Conservation (phyloP, 2,888 invertebrate genomes). For the Synanthedon myopaeformis region DNA sequence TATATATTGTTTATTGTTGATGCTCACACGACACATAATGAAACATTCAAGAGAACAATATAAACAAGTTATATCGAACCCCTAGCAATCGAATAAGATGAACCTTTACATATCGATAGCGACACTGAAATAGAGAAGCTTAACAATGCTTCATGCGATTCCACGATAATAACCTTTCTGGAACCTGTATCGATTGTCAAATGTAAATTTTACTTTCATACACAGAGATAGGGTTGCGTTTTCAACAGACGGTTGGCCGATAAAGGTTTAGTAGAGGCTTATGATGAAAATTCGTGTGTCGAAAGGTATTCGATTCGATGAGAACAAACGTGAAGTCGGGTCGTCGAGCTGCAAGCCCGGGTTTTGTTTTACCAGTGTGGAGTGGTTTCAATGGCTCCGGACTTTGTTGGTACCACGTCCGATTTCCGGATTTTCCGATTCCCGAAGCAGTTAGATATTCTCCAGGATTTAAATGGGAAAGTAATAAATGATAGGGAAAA, state of each 20-base stretch:
- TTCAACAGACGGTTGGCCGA: constrained; percentile 3
- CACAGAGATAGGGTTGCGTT: constrained; percentile 7
- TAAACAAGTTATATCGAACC: background rate
- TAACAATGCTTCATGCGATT: constrained; percentile 26
- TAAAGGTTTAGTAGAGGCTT: constrained; percentile 26
- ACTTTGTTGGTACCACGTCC: too few relatives aligned
- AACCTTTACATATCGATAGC: constrained; percentile 14
- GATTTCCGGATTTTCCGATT: too few relatives aligned
- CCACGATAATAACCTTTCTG: constrained; percentile 24
- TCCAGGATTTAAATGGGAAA: too few relatives aligned
- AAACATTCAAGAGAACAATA: background rate
- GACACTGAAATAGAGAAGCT: constrained; percentile 24
- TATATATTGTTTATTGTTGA: too few relatives aligned
- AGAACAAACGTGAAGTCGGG: constrained; percentile 21
- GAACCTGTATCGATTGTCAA: constrained; percentile 7
- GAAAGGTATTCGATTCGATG: constrained; percentile 16
- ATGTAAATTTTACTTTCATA: constrained; percentile 3
- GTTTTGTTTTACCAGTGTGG: background rate
- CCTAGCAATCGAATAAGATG: constrained; percentile 3
- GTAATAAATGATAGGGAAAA: too few relatives aligned
- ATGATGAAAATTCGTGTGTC: constrained; percentile 32
- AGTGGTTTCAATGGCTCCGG: background rate
- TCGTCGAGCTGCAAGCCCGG: background rate
- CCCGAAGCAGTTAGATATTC: too few relatives aligned
- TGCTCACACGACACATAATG: background rate